phyloP scores from a whole-genome alignment of 2,888 invertebrate species.

The Drosophila parthenogenetica region DNA sequence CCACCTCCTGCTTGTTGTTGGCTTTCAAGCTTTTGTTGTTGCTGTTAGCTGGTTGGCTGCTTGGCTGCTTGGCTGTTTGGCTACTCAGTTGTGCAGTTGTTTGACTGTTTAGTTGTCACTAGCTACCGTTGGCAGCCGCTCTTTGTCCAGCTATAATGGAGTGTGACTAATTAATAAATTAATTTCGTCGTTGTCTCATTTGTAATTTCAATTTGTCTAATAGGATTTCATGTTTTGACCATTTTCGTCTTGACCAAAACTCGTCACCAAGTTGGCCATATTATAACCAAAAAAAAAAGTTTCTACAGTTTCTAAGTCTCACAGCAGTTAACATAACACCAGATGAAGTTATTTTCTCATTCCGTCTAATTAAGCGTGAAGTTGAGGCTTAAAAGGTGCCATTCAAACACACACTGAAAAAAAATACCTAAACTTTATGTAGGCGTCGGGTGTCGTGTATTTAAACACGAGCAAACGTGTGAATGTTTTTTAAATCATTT shows the following conservation, averaged over 20 bases:
- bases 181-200: constrained; percentile 78
- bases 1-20: constrained; percentile 7
- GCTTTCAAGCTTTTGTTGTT: constrained; percentile 23
- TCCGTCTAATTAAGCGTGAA: constrained; percentile 75
- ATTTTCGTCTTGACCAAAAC: constrained; percentile 67
- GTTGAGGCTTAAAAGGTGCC: constrained; percentile 57
- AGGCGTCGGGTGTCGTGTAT: constrained; percentile 33
- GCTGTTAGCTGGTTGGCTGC: constrained; percentile 24
- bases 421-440: constrained; percentile 23
- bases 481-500: constrained; percentile 25
- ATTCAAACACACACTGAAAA: constrained; percentile 25
- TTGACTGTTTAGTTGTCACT: constrained; percentile 16
- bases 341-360: constrained; percentile 68
- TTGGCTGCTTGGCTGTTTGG: constrained; percentile 23
- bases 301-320: constrained; percentile 6
- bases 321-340: constrained; percentile 28
- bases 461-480: constrained; percentile 31
- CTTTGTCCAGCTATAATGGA: constrained; percentile 75
- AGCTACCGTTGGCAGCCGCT: constrained; percentile 55
- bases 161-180: constrained; percentile 81
- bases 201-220: constrained; percentile 81
- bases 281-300: constrained; percentile 14
- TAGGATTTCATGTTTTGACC: constrained; percentile 81
- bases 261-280: constrained; percentile 38
- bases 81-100: constrained; percentile 23